Percentiles rank a stretch among this genome's conserved stretches.
These are phyloP conservation scores for Actias luna DNA, from an alignment of 2,888 invertebrate species.

Conservation along the genomic window DNA sequence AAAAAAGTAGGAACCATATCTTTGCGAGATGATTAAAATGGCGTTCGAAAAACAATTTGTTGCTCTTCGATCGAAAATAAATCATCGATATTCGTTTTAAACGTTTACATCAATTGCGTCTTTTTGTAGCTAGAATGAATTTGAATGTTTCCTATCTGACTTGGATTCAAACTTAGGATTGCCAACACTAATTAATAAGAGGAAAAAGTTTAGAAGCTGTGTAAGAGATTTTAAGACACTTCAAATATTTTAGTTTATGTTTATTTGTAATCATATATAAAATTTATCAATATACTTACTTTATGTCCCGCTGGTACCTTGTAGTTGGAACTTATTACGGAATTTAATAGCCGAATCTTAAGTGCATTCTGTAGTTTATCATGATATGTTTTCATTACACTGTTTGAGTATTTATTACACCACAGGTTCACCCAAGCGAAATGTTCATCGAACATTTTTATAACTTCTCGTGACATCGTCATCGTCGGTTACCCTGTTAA, in stretches of 20 bases:
- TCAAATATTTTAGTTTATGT: background rate
- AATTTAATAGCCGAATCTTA: conserved; percentile 93
- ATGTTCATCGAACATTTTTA: conserved; percentile 97
- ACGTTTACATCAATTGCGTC: background rate
- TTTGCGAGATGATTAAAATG: background rate
- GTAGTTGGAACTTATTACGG: conserved; percentile 94
- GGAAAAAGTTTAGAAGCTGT: background rate
- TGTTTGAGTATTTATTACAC: conserved; percentile 96
- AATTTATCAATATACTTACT: conserved; percentile 72
- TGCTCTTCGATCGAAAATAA: background rate
- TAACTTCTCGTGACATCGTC: conserved; percentile 94
- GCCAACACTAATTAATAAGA: background rate
- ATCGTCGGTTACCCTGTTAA: conserved; percentile 93
- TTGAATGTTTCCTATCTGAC: background rate
- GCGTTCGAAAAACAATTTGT: background rate
- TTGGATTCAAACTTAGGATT: background rate
- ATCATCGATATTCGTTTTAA: too few species aligned
- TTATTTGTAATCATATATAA: background rate
- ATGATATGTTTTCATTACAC: conserved; percentile 94
- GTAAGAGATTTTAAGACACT: background rate
- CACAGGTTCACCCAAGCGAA: conserved; percentile 94
- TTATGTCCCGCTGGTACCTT: conserved; percentile 93
- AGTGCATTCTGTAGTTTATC: conserved; percentile 94
- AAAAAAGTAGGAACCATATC: background rate
- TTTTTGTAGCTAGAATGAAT: background rate